Evolutionary conservation across 2,113 vertebrate species (phyloP).

Genomic region (Apus apus): DNA sequence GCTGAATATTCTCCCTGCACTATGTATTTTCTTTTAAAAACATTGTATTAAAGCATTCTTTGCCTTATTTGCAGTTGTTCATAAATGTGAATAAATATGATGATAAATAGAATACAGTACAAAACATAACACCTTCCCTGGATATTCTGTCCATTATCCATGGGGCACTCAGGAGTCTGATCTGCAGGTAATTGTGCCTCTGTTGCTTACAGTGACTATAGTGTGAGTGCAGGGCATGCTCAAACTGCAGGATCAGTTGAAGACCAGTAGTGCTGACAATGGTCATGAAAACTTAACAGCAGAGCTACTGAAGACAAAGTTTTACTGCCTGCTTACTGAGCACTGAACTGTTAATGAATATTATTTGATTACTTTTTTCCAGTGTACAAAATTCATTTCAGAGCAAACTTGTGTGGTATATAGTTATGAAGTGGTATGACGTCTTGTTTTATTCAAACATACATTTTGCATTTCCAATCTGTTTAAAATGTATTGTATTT

Average conservation of each 20-base stretch:
- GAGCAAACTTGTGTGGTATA: neutral
- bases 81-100: neutral
- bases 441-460: neutral
- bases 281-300: neutral
- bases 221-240: neutral
- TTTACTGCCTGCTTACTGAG: neutral
- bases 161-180: neutral
- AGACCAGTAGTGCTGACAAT: neutral
- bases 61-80: neutral
- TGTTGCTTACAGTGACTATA: neutral
- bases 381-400: neutral
- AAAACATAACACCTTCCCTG: neutral
- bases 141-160: neutral
- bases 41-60: neutral
- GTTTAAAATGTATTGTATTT: neutral
- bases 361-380: neutral
- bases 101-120: neutral
- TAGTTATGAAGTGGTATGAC: neutral
- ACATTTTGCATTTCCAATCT: neutral
- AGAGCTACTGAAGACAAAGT: neutral
- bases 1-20: slow-evolving; percentile 12
- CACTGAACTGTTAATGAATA: neutral
- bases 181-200: neutral
- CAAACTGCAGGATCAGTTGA: neutral
- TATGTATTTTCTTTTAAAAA: slow-evolving; percentile 43